Evolutionary conservation across 2,113 vertebrate species (phyloP).

Genomic region (Heliornis fulica): DNA sequence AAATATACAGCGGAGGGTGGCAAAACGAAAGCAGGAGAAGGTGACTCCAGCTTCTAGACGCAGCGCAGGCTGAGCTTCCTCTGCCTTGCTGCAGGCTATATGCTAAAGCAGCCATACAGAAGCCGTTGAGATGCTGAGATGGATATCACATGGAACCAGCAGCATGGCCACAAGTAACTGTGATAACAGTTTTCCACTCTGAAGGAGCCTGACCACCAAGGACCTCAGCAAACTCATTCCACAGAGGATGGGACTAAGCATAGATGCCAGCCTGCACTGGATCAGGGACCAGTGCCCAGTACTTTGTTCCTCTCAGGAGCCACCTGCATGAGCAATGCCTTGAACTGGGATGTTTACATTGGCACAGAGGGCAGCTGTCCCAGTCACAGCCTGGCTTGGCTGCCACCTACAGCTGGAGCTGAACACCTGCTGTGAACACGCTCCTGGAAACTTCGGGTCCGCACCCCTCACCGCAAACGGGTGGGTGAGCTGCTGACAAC

Average conservation of each 20-base stretch:
- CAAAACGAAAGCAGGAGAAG: neutral
- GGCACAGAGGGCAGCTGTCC: neutral
- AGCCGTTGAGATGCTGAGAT: too few species aligned
- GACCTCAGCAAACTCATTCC: neutral
- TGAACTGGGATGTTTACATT: neutral
- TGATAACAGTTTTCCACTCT: neutral
- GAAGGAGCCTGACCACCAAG: neutral
- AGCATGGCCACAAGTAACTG: neutral
- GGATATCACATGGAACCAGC: neutral
- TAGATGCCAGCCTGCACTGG: neutral
- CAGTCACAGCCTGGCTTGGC: neutral
- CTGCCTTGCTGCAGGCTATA: neutral
- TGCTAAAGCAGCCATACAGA: neutral
- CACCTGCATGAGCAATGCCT: neutral
- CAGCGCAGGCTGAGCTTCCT: neutral
- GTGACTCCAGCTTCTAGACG: neutral
- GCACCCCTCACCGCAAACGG: neutral
- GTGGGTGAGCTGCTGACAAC: neutral
- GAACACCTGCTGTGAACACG: neutral
- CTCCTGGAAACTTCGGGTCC: fast-evolving
- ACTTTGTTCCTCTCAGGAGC: neutral
- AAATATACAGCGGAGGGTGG: neutral
- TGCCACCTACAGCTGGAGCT: neutral
- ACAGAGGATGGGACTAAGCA: neutral
- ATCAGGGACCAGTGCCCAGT: neutral